Percentiles rank a stretch among this genome's conserved stretches.
Conservation (phyloP, 2,888 invertebrate species). For the Pristionchus japonicus region DNA sequence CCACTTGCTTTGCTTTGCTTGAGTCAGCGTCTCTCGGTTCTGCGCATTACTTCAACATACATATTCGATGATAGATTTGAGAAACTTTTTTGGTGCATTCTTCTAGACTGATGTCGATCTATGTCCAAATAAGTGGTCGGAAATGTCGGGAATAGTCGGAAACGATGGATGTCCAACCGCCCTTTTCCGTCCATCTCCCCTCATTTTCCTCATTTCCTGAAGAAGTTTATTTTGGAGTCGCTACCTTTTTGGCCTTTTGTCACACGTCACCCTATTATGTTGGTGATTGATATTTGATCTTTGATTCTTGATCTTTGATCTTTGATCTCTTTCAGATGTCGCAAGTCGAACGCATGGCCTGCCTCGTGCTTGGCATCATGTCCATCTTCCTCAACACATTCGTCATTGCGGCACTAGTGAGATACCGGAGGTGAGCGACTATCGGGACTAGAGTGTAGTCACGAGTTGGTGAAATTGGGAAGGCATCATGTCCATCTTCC, state of each 20-base stretch:
- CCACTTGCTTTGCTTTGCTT: too few relatives aligned
- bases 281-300: too few relatives aligned
- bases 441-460: neutral
- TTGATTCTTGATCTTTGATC: neutral
- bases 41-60: too few relatives aligned
- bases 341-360: constrained; percentile 64
- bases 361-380: constrained; percentile 69
- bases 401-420: constrained; percentile 69
- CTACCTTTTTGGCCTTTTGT: neutral
- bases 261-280: too few relatives aligned
- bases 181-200: neutral
- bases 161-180: neutral
- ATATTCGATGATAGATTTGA: neutral
- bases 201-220: neutral
- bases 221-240: neutral
- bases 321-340: constrained; percentile 62
- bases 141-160: too few relatives aligned
- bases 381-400: constrained; percentile 72
- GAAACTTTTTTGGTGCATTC: neutral
- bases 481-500: constrained; percentile 67
- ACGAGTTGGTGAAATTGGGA: neutral
- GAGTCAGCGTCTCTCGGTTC: too few relatives aligned
- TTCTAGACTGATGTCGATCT: neutral
- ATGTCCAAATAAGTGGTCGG: neutral
- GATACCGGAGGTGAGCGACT: constrained; percentile 52